phyloP scores from a whole-genome alignment of 2,888 invertebrate species.

The Dicyrtomina minuta region DNA sequence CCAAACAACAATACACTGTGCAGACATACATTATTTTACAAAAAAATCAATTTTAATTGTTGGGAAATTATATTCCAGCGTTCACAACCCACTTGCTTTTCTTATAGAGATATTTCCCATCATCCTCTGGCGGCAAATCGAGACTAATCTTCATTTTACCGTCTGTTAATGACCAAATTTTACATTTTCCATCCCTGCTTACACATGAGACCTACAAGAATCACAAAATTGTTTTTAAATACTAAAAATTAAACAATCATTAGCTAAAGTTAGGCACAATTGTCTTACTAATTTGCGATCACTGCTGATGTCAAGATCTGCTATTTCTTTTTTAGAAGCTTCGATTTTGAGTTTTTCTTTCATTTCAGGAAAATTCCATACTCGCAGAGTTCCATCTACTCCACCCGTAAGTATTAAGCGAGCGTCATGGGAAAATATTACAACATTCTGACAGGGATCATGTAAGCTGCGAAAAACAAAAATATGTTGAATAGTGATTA shows the following conservation, averaged over 20 bases:
- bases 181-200: conserved; percentile 80
- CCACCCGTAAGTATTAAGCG: conserved; percentile 88
- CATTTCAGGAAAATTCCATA: conserved; percentile 87
- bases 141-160: conserved; percentile 67
- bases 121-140: conserved; percentile 73
- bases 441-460: conserved; percentile 84
- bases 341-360: conserved; percentile 68
- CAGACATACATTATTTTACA: no score
- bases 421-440: conserved; percentile 73
- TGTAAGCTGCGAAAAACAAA: conserved; percentile 59
- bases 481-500: neutral
- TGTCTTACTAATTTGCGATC: conserved; percentile 63
- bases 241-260: no score
- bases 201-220: conserved; percentile 70
- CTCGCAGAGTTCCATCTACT: conserved; percentile 78
- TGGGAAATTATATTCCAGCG: conserved; percentile 1
- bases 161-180: conserved; percentile 73
- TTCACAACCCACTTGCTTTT: conserved; percentile 72
- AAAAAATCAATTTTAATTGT: neutral
- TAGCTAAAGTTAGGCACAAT: conserved; percentile 50
- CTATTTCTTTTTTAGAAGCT: conserved; percentile 87
- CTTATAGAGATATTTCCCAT: conserved; percentile 78
- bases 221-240: neutral
- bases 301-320: conserved; percentile 88
- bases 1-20: conserved; percentile 24